Percentiles rank a stretch among this genome's conserved stretches.
Evolutionary conservation across 2,888 invertebrate species (phyloP).

Genomic region (Oscheius myriophilus): DNA sequence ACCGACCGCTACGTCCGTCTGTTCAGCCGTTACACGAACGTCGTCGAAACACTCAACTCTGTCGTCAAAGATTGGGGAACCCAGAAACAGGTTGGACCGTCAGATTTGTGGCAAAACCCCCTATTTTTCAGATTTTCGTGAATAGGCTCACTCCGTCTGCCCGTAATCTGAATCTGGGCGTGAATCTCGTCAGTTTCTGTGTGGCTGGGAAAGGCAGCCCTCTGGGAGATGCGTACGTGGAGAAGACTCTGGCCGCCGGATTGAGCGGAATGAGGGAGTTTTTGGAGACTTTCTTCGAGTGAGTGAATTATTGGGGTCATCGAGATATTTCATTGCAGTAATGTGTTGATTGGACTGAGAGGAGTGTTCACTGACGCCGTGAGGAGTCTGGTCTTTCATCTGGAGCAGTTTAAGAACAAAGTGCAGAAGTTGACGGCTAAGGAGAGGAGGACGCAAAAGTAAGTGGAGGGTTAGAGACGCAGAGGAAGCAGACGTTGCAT

Average conservation of each 20-base stretch:
- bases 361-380: slow-evolving; percentile 21
- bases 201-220: slow-evolving; percentile 10
- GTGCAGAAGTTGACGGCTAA: background rate
- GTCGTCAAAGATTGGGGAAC: slow-evolving; percentile 25
- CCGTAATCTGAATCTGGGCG: slow-evolving; percentile 18
- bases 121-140: slow-evolving; percentile 13
- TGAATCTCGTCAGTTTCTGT: slow-evolving; percentile 12
- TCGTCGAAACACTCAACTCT: background rate
- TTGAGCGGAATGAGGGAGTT: slow-evolving; percentile 12
- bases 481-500: too few species aligned
- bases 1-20: slow-evolving; percentile 12
- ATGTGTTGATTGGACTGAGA: background rate
- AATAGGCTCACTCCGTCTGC: slow-evolving; percentile 12
- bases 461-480: background rate
- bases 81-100: slow-evolving; percentile 13
- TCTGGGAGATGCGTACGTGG: slow-evolving; percentile 7
- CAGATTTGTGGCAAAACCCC: background rate
- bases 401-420: slow-evolving; percentile 8
- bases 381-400: slow-evolving; percentile 5
- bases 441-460: background rate
- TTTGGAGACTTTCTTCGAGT: slow-evolving; percentile 3
- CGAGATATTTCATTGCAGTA: background rate
- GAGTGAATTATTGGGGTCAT: background rate
- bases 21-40: slow-evolving; percentile 11
- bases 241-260: background rate